Evolutionary conservation across 2,888 invertebrate species (phyloP), one percentile per base, ranked within the genome.

Genomic region (Mantis religiosa): DNA sequence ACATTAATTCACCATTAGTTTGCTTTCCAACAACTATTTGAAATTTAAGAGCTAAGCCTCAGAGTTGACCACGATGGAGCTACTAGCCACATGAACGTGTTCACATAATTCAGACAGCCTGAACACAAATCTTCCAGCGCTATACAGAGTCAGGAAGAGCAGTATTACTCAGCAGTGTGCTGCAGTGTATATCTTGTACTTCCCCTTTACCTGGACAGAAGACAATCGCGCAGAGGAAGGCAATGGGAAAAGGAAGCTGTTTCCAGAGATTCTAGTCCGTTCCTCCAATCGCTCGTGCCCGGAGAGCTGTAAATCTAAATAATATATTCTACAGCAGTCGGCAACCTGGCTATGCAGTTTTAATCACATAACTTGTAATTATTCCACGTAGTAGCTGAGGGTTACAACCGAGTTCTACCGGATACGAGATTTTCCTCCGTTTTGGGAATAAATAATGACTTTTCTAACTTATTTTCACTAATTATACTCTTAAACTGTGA

Each of bases 361-460:
- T 87, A 81, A 87, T 81, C 86, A 87, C 86, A 87, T 87, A 87
- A 87, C 28, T 82, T 71, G 86, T 71, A 87, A 87, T 87, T 87
- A 87, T 87, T 87, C 86, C 86, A 87, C 81, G 86, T 30, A 81
- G 81, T 7, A 81, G 81, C 30, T 12, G 34, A 34, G 54, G 14
- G 34, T 41, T 84, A 34, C 84, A 20, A 71, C 1, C 6, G 20
- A 71, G 54, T 71, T 71, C 20, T 25, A 20, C 4, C 25, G 54
- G 54, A 15, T 71, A 20, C 6, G 54, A 20, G 54, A 71, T 20
- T 20, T 71, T 71, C 20, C 54, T 71, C 20, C 20, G 20, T 25
- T 71, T 71, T 6, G 54, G 54, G 20, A 71, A 71, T 20, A 71
- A 71, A 20, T 25, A 20, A 9, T 41, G 41, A 41, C 1, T 20